These are phyloP conservation scores for Columbina picui DNA, from an alignment of 2,113 vertebrate genomes.

Conservation along the genomic window DNA sequence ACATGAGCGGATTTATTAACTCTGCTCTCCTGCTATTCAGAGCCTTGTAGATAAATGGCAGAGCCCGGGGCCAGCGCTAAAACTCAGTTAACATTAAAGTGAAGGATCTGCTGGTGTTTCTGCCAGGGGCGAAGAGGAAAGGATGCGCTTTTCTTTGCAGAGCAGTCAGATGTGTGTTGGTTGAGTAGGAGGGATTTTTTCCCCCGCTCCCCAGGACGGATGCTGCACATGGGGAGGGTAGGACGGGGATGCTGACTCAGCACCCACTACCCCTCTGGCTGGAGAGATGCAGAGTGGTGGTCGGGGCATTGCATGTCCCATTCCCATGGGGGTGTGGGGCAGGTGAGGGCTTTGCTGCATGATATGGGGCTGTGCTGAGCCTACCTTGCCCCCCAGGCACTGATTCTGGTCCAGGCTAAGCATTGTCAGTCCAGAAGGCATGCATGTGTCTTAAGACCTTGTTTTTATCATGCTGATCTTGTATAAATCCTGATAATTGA, in stretches of 20 bases:
- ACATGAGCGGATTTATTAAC: constrained; percentile 58
- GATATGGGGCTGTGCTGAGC: background rate
- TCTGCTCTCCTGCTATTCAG: constrained; percentile 3
- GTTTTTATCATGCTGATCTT: background rate
- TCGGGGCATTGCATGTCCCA: accelerated
- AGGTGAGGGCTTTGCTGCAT: background rate
- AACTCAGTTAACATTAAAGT: constrained; percentile 59
- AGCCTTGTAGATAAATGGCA: constrained; percentile 38
- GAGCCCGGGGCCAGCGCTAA: constrained; percentile 47
- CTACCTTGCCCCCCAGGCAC: background rate
- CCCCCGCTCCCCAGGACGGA: background rate
- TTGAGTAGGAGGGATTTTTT: background rate
- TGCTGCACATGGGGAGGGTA: background rate
- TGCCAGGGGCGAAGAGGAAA: background rate
- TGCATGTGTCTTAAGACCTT: background rate
- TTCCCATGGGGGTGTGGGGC: background rate
- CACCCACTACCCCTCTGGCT: accelerated
- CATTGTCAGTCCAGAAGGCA: background rate
- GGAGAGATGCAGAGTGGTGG: background rate
- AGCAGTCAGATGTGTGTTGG: background rate
- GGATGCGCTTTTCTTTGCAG: constrained; percentile 13
- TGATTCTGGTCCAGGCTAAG: background rate
- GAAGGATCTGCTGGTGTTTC: constrained; percentile 51
- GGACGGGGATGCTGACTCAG: constrained; percentile 48
- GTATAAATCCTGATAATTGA: background rate